These are phyloP conservation scores for Macrocentrus cingulum DNA, from an alignment of 1,140 invertebrate species.

Conservation along the genomic window DNA sequence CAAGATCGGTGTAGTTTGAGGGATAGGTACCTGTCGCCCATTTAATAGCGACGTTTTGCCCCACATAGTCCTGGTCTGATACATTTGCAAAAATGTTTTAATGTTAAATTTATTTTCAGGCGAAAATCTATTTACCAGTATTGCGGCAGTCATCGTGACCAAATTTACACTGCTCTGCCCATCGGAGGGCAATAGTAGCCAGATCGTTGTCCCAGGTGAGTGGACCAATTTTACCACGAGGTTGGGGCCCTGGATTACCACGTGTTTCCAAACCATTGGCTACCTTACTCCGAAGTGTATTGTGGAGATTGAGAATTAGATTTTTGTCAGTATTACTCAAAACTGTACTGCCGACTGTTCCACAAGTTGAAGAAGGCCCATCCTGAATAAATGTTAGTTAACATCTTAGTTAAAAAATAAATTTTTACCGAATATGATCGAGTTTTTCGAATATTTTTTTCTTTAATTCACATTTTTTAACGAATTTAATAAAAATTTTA, in stretches of 20 bases:
- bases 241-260: neutral
- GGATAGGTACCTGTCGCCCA: no score
- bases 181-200: slow-evolving; percentile 12
- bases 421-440: no score
- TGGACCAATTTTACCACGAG: neutral
- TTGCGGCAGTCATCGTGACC: slow-evolving; percentile 21
- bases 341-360: no score
- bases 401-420: no score
- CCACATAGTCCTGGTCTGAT: neutral
- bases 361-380: no score
- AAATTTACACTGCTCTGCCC: slow-evolving; percentile 21
- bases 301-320: neutral
- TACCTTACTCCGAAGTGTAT: neutral
- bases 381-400: no score
- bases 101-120: neutral
- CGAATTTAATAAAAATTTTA: no score
- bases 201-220: slow-evolving; percentile 15
- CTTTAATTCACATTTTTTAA: no score
- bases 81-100: no score
- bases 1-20: neutral
- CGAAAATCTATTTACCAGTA: slow-evolving; percentile 17
- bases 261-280: neutral
- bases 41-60: no score
- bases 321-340: neutral
- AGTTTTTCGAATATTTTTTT: no score